These are phyloP conservation scores for Tenthredo livida DNA, from an alignment of 2,888 invertebrate species.

Conservation along the genomic window DNA sequence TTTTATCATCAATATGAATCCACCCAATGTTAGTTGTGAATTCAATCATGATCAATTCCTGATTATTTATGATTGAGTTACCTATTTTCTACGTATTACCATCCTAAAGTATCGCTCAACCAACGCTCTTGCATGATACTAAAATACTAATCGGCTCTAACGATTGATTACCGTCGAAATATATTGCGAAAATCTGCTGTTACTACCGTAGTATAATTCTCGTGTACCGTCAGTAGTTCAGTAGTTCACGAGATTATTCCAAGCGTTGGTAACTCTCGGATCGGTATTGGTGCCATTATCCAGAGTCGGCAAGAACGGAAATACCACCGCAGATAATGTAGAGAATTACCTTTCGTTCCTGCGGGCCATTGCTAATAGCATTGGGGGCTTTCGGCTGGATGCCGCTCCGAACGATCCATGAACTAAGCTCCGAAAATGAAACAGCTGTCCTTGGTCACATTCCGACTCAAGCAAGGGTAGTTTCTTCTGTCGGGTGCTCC, in stretches of 20 bases:
- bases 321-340: constrained; percentile 8
- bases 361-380: neutral
- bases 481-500: constrained; percentile 76
- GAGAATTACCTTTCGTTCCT: neutral
- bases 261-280: neutral
- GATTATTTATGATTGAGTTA: too few species aligned
- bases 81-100: too few species aligned
- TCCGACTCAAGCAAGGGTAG: constrained; percentile 66
- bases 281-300: neutral
- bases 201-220: neutral
- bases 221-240: neutral
- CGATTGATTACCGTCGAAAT: neutral
- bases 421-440: neutral
- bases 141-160: neutral
- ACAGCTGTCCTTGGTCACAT: constrained; percentile 41
- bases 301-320: neutral
- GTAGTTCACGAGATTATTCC: neutral
- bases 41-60: too few species aligned
- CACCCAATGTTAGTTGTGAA: neutral
- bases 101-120: too few species aligned
- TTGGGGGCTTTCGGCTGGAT: neutral
- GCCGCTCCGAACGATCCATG: constrained; percentile 13
- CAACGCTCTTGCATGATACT: too few species aligned
- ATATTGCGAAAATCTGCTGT: neutral
- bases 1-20: neutral